These are phyloP conservation scores for Climacteris rufus DNA, from an alignment of 2,113 vertebrate genomes.

Conservation along the genomic window DNA sequence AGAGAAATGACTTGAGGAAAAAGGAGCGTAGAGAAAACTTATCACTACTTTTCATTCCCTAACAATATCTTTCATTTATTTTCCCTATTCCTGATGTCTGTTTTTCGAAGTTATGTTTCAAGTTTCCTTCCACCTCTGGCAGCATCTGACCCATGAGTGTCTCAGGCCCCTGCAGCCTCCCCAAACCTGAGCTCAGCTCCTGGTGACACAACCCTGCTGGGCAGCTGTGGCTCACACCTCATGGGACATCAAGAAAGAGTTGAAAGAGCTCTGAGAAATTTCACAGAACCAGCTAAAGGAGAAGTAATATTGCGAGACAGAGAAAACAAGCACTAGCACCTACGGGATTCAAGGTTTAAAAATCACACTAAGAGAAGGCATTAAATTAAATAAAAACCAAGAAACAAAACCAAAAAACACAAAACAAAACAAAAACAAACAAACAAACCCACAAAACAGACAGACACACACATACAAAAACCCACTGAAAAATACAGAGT, in stretches of 20 bases:
- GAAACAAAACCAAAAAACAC: too few species aligned
- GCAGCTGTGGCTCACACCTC: background rate
- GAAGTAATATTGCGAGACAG: background rate
- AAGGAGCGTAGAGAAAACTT: background rate
- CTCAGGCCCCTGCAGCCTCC: background rate
- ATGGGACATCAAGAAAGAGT: background rate
- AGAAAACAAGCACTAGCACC: background rate
- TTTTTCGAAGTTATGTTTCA: background rate
- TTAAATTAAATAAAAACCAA: background rate
- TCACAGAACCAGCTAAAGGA: background rate
- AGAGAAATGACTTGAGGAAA: background rate
- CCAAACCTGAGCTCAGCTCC: background rate
- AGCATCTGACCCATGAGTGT: accelerated
- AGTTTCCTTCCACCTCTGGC: background rate
- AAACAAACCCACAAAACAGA: too few species aligned
- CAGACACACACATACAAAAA: too few species aligned
- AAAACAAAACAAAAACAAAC: too few species aligned
- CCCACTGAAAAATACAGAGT: accelerated
- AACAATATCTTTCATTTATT: background rate
- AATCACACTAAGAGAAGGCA: background rate
- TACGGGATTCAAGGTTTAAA: background rate
- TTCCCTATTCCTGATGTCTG: background rate
- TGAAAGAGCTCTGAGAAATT: background rate
- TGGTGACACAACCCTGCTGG: background rate
- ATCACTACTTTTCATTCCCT: background rate